phyloP scores from a whole-genome alignment of 2,113 vertebrate species.

The Pterocles gutturalis region DNA sequence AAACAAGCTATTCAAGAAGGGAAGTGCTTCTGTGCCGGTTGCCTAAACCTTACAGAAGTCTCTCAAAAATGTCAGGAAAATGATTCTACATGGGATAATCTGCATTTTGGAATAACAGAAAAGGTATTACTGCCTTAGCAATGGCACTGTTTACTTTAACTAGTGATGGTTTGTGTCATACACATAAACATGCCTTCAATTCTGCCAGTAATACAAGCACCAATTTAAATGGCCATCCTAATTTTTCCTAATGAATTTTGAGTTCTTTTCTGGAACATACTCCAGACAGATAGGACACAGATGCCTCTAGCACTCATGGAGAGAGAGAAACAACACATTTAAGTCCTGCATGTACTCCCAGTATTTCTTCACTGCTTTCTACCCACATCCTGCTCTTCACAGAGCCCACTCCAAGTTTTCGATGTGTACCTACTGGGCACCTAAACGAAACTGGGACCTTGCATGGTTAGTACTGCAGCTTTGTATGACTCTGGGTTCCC shows the following conservation, averaged over 20 bases:
- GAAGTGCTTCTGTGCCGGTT: neutral
- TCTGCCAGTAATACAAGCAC: neutral
- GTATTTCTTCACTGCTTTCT: neutral
- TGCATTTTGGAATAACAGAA: neutral
- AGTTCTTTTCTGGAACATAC: neutral
- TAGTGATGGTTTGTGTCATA: neutral
- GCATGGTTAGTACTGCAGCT: neutral
- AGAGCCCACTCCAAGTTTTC: neutral
- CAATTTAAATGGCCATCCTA: neutral
- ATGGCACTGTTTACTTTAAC: neutral
- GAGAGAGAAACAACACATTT: neutral
- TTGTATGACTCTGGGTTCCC: neutral
- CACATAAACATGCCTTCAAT: neutral
- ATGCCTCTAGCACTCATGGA: neutral
- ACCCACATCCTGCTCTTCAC: neutral
- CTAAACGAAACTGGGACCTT: neutral
- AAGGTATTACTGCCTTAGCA: neutral
- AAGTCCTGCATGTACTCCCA: neutral
- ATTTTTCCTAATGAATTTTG: neutral
- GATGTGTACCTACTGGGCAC: neutral
- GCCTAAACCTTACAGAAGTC: neutral
- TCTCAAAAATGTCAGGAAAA: neutral
- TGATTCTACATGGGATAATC: neutral
- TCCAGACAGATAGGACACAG: rapidly evolving
- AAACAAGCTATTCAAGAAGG: neutral